Percentiles rank a stretch among this genome's conserved stretches.
These are phyloP conservation scores for Pelvicachromis taeniatus DNA, from an alignment of 2,113 vertebrate species.

Conservation along the genomic window DNA sequence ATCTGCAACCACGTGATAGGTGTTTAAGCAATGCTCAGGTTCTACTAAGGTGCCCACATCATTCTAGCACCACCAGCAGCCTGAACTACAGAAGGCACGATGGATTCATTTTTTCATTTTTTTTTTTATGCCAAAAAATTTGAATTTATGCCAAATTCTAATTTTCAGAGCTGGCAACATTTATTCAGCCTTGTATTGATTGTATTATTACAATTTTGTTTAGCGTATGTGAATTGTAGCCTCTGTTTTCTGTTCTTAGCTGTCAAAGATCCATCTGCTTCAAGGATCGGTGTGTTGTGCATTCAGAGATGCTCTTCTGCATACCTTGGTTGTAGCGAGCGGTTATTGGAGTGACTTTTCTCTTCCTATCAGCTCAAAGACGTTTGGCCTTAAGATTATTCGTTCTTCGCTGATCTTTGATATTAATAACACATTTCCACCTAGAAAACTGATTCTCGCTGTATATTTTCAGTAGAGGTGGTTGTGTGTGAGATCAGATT, in stretches of 20 bases:
- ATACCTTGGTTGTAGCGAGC: background rate
- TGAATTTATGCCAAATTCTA: background rate
- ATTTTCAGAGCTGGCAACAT: background rate
- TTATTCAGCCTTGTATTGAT: background rate
- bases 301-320: background rate
- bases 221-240: background rate
- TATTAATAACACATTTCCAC: background rate
- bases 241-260: background rate
- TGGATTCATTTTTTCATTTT: background rate
- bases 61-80: background rate
- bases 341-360: background rate
- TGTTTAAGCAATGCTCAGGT: rapidly evolving
- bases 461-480: background rate
- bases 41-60: background rate
- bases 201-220: background rate
- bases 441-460: background rate
- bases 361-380: background rate
- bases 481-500: background rate
- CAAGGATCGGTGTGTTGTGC: background rate
- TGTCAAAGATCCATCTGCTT: background rate
- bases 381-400: background rate
- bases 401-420: background rate
- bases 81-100: background rate
- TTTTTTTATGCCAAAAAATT: too few species aligned
- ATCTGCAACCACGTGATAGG: background rate